Evolutionary conservation across 2,888 invertebrate genomes (phyloP).

Genomic region (Glaucopsyche alexis): DNA sequence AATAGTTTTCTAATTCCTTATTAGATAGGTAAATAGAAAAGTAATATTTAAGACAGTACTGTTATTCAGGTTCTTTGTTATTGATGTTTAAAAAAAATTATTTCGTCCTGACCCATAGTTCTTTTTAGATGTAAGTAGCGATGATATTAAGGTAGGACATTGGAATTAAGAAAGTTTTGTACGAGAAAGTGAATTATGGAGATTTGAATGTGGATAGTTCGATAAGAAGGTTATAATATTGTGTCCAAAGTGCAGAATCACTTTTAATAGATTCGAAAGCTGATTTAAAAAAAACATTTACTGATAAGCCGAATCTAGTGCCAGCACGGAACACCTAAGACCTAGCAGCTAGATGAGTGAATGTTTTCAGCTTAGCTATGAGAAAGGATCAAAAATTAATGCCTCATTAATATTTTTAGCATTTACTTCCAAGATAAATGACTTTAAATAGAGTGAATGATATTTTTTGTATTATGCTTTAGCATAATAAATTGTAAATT

Average conservation of each 20-base stretch:
- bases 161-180: constrained; percentile 30
- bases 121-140: constrained; percentile 43
- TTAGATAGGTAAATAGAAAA: constrained; percentile 69
- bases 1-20: constrained; percentile 60
- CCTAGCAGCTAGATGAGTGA: background rate
- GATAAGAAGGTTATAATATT: constrained; percentile 27
- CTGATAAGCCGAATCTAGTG: background rate
- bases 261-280: constrained; percentile 15
- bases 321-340: background rate
- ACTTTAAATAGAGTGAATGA: constrained; percentile 9
- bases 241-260: constrained; percentile 23
- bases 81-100: constrained; percentile 52
- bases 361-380: background rate
- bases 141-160: constrained; percentile 36
- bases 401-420: constrained; percentile 14
- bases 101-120: constrained; percentile 55
- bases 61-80: constrained; percentile 54
- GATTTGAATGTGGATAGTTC: constrained; percentile 18
- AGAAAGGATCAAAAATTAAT: constrained; percentile 16
- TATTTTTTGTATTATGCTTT: constrained; percentile 29
- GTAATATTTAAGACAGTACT: constrained; percentile 53
- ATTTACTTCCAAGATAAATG: constrained; percentile 19
- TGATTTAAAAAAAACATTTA: no score
- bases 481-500: constrained; percentile 27
- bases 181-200: constrained; percentile 15